Evolutionary conservation across 1,140 invertebrate genomes (phyloP), one percentile per base, ranked within the genome.

Genomic region (Antheraea pernyi): DNA sequence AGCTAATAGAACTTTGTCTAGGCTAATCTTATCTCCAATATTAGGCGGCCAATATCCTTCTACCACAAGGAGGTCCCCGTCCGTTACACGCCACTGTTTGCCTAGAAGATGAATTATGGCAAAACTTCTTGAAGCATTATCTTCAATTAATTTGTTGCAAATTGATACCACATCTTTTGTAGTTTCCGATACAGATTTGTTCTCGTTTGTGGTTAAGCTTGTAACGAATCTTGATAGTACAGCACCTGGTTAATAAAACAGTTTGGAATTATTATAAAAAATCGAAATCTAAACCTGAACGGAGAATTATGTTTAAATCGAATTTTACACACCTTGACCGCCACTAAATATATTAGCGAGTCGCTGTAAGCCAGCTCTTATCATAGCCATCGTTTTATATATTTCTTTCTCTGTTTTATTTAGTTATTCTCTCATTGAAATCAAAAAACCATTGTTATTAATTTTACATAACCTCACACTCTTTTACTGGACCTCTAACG

Each of bases 1-100:
- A 39, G 97, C 95, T 19, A 98, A 76, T 11, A 99, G 82, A 4
- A 97, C 97, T 94, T 99, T 99, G 78, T 99, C 97, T 48, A 99
- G 88, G 73, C 94, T 95, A 60, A 99, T 95, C 88, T 95, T 91
- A 84, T 99, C 97, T 0, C 97, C 97, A 74, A 95, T 94, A 62
- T 94, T 95, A 10, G 97, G 97, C 18, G 96, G 95, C 96, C 97
- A 98, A 76, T 96, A 95, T 1, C 96, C 96, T 85, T 97, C 95
- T 7, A 99, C 91, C 1, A 98, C 92, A 58, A 99, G 93, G 1
- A 99, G 90, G 91, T 99, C 98, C 61, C 96, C 97, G 58, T 95
- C 93, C 4, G 97, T 99, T 0, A 99, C 93, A 93, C 98, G 97
- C 82, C 95, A 97, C 83, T 99, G 98, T 88, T 96, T 97, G 4